A percentile compares a stretch with the other conserved stretches of the same genome.
Conservation (phyloP, 2,113 vertebrate species). For the Rostratula benghalensis region DNA sequence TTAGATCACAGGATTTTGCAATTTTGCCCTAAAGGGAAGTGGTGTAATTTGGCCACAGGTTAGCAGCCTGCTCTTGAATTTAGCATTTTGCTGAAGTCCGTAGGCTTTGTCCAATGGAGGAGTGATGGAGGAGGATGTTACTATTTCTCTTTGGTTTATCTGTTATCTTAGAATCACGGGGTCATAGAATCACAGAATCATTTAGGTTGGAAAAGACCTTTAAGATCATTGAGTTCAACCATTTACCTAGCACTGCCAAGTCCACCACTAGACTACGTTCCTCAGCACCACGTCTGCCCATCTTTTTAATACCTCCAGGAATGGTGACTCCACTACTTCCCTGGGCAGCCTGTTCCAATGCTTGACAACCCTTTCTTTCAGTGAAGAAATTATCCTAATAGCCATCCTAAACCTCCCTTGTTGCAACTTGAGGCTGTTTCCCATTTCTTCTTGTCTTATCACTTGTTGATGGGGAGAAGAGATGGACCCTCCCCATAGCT, state of each 20-base stretch:
- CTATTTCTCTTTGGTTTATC: rapidly evolving
- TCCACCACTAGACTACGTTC: not conserved
- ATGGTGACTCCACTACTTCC: not conserved
- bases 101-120: rapidly evolving
- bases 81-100: not conserved
- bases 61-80: not conserved
- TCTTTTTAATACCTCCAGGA: not conserved
- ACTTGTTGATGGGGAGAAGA: not conserved
- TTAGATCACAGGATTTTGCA: not conserved
- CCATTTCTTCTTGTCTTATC: not conserved
- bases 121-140: rapidly evolving
- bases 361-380: not conserved
- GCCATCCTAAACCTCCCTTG: not conserved
- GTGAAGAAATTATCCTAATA: not conserved
- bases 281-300: not conserved
- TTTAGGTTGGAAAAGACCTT: not conserved
- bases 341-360: not conserved
- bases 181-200: not conserved
- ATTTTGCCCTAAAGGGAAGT: not conserved
- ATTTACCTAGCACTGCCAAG: not conserved
- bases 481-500: not conserved
- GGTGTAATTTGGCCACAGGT: not conserved
- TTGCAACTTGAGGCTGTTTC: not conserved
- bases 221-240: not conserved
- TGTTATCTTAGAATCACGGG: not conserved